Evolutionary conservation across 92 coral and sea anemone species (phyloP).

Genomic region (Montipora capitata): DNA sequence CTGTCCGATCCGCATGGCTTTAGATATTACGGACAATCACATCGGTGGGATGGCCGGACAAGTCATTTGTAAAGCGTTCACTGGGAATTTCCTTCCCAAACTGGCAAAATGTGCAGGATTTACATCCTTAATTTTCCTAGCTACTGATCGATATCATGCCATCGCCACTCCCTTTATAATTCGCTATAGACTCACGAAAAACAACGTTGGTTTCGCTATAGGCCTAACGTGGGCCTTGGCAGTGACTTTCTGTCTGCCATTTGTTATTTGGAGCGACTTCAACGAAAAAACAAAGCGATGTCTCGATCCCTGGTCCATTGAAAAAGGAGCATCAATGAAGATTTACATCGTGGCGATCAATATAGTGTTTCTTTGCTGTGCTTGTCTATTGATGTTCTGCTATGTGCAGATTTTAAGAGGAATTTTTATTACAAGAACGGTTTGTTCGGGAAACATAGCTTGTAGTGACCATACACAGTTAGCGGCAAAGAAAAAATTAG

Average conservation of each 20-base stretch:
- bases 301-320: neutral
- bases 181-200: neutral
- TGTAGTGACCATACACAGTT: neutral
- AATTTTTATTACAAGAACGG: slow-evolving; percentile 13
- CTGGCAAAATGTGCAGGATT: neutral
- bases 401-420: slow-evolving; percentile 20
- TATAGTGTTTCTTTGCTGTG: neutral
- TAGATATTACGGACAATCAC: neutral
- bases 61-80: slow-evolving; percentile 3
- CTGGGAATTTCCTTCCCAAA: neutral
- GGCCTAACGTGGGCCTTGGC: neutral
- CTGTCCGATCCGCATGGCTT: neutral
- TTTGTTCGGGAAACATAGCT: neutral
- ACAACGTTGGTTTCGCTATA: slow-evolving; percentile 4
- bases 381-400: neutral
- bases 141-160: slow-evolving; percentile 6
- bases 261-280: slow-evolving; percentile 4
- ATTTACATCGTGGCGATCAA: neutral
- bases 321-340: slow-evolving; percentile 1
- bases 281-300: neutral
- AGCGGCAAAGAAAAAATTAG: slow-evolving; percentile 1
- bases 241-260: neutral
- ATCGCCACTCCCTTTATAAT: neutral
- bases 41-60: neutral
- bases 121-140: slow-evolving; percentile 1